Conservation (phyloP, 1,140 invertebrate genomes). For the Diuraphis noxia region DNA sequence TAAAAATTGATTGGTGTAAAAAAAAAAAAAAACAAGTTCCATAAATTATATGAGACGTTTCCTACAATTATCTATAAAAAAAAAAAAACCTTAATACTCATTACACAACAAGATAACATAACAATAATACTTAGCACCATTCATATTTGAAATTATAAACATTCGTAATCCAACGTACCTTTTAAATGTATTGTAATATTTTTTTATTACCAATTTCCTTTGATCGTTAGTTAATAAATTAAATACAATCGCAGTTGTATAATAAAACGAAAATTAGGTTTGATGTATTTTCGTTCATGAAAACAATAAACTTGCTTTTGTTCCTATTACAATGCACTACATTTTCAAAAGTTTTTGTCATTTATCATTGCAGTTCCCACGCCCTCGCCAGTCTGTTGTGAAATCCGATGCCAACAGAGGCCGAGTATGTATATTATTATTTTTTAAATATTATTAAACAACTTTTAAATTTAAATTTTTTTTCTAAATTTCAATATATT, state of each 20-base stretch:
- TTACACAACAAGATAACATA: too few relatives aligned
- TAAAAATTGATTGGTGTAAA: background rate
- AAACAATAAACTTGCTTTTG: background rate
- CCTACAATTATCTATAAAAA: background rate
- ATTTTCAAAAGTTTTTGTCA: background rate
- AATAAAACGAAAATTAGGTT: background rate
- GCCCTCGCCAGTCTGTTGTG: background rate
- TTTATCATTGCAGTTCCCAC: background rate
- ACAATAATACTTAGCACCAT: background rate
- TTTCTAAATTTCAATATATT: background rate
- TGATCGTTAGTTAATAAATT: background rate
- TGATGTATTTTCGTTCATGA: background rate
- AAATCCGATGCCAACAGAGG: background rate
- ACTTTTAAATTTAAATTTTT: background rate
- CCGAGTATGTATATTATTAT: background rate
- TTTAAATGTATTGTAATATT: too few relatives aligned
- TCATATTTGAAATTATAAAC: background rate
- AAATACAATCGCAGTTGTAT: background rate
- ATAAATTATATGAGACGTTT: background rate
- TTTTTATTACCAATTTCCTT: background rate
- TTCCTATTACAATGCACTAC: background rate
- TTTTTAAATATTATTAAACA: background rate
- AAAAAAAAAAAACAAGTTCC: background rate
- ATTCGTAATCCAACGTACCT: background rate
- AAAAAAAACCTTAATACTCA: background rate